Base-by-base conservation (phyloP, 2,888 invertebrate species). In the Eledona agricola region DNA sequence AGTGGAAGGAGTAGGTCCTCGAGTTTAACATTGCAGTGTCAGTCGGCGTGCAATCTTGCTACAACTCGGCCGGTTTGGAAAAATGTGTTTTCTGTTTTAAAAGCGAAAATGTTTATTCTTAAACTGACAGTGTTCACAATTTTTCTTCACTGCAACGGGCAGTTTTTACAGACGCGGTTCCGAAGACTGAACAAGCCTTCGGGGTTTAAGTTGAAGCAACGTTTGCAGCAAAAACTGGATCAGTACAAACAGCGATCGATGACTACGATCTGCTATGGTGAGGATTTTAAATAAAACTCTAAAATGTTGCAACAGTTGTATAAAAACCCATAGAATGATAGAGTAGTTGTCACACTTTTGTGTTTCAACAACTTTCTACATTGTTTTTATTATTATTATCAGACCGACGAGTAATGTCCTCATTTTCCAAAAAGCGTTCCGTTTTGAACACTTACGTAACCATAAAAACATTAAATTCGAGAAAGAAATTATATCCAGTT, bases 231-330 rank as follows among this genome's bases (percentile, higher is more conserved):
- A 13, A 67, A 63, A 53, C 38, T 72, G 4, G 55, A 56, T 6
- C 59, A 63, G 40, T 66, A 67, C 38, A 60, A 65, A 15, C 66
- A 66, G 22, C 58, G 69, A 28, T 68, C 60, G 11, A 71, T 71
- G 0, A 62, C 70, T 53, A 65, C 63, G 6, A 57, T 72, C 29
- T 72, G 72, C 58, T 72, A 72, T 29, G 72, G 72, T 50, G 12
- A 32, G 40, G 4, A 19, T n/a, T n/a, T n/a, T 70, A 52, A 63
- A 15, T 34, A 10, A 1, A 42, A 25, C 23, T 31, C 28, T 51
- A 20, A 20, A n/a, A 15, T 13, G 19, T 3, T 6, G n/a, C 9
- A 13, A n/a, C 16, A 16, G 10, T 32, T 32, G 15, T n/a, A n/a
- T n/a, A n/a, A n/a, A n/a, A n/a, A n/a, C n/a, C n/a, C n/a, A n/a